phyloP scores from a whole-genome alignment of 2,888 invertebrate species.

The Rhyacophila evoluta region DNA sequence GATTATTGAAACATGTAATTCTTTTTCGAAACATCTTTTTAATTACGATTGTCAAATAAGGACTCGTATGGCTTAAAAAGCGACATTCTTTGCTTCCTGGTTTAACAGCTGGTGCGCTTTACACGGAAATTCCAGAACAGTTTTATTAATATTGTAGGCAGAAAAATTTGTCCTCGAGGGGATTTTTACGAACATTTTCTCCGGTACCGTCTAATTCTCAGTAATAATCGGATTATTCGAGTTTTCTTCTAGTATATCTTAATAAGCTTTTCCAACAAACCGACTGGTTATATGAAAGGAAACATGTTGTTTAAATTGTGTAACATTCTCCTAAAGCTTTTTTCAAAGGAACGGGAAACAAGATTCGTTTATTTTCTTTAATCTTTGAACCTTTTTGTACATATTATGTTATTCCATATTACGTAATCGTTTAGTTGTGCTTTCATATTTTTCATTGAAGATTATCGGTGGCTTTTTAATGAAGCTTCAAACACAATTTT shows the following conservation, averaged over 20 bases:
- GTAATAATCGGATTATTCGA: conserved; percentile 14
- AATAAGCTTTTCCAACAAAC: not conserved
- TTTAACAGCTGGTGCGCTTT: not conserved
- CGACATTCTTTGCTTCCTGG: not conserved
- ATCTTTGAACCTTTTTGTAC: not conserved
- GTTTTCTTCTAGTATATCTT: not conserved
- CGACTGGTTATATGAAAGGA: not conserved
- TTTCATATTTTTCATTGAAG: too few relatives aligned
- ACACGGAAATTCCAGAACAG: not conserved
- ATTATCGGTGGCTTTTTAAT: too few relatives aligned
- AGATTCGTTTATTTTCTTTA: not conserved
- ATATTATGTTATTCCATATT: too few relatives aligned
- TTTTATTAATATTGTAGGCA: conserved; percentile 17
- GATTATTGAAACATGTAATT: too few relatives aligned
- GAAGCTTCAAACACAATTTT: too few relatives aligned
- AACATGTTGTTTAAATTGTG: not conserved
- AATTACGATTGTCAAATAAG: too few relatives aligned
- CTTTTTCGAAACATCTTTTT: too few relatives aligned
- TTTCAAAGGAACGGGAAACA: not conserved
- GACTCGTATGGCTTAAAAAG: too few relatives aligned
- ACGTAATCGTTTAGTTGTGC: too few relatives aligned
- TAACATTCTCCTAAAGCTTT: not conserved
- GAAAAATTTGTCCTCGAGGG: not conserved
- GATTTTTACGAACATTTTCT: conserved; percentile 7
- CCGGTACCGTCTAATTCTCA: not conserved